Conservation (phyloP, 2,113 vertebrate species). For the Crotalus viridis region DNA sequence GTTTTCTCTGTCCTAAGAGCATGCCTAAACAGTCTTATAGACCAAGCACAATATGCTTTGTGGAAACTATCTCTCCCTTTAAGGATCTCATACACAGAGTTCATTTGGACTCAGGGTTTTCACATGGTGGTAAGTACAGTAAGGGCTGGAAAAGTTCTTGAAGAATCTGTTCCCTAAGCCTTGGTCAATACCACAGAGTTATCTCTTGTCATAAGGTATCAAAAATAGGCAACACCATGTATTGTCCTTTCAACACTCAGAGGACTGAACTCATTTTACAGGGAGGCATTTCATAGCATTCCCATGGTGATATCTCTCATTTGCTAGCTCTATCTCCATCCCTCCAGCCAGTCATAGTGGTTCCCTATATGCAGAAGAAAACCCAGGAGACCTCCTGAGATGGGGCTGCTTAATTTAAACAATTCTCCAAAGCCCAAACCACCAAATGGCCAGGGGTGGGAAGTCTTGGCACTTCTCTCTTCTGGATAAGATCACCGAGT, state of each 20-base stretch:
- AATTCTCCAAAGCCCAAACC: neutral
- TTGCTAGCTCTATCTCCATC: neutral
- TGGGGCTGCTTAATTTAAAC: slow-evolving; percentile 16
- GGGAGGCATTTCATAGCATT: neutral
- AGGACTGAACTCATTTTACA: neutral
- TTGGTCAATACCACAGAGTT: neutral
- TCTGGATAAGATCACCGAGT: neutral
- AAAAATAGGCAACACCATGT: neutral
- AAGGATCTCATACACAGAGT: neutral
- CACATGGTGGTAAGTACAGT: neutral
- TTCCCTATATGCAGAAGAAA: neutral
- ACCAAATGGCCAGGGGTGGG: neutral
- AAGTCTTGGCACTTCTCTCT: neutral
- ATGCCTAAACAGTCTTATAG: neutral
- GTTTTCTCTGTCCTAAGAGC: too few relatives aligned
- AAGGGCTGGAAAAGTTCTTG: neutral
- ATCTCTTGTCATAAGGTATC: neutral
- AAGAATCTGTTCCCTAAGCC: neutral
- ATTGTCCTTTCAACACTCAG: neutral
- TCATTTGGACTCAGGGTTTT: neutral
- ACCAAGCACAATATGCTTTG: neutral
- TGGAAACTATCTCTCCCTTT: neutral
- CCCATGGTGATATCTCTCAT: neutral
- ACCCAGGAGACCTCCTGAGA: slow-evolving; percentile 1
- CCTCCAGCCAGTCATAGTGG: neutral